A percentile compares a stretch with the other conserved stretches of the same genome.
phyloP scores from a whole-genome alignment of 2,888 invertebrate genomes.

The Mythimna albipuncta region DNA sequence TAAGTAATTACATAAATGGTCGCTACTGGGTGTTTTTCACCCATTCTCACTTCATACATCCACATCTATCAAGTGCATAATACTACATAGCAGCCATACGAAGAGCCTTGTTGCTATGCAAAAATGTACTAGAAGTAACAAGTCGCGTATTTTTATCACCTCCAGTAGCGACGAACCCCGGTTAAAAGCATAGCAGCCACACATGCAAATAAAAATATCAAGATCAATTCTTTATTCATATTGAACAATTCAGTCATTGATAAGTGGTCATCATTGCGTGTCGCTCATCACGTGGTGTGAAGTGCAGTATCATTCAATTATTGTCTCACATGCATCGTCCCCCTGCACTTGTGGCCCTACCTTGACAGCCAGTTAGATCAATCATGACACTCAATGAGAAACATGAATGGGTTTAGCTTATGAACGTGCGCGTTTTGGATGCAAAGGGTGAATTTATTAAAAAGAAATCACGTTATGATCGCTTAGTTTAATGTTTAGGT shows the following conservation, averaged over 20 bases:
- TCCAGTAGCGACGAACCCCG: too few species aligned
- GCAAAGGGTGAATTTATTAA: neutral
- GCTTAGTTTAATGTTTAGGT: neutral
- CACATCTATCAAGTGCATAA: too few species aligned
- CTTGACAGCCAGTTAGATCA: slow-evolving; percentile 55
- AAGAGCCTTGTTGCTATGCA: too few species aligned
- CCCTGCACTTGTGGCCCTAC: slow-evolving; percentile 44
- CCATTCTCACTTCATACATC: too few species aligned
- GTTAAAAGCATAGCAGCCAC: too few species aligned
- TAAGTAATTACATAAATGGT: too few species aligned
- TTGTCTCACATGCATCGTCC: slow-evolving; percentile 38
- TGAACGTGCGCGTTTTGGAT: neutral
- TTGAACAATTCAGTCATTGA: slow-evolving; percentile 17
- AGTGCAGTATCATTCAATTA: slow-evolving; percentile 48
- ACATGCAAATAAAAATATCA: neutral
- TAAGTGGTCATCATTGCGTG: slow-evolving; percentile 21
- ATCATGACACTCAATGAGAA: slow-evolving; percentile 34
- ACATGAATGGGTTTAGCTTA: neutral
- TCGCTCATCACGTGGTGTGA: slow-evolving; percentile 2
- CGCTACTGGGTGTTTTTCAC: too few species aligned
- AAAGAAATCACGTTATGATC: neutral
- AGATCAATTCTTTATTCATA: slow-evolving; percentile 1
- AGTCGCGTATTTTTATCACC: too few species aligned
- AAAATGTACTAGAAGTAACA: too few species aligned
- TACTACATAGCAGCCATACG: too few species aligned